phyloP scores from a whole-genome alignment of 2,797 vertebrate species.

The Loriculus beryllinus region DNA sequence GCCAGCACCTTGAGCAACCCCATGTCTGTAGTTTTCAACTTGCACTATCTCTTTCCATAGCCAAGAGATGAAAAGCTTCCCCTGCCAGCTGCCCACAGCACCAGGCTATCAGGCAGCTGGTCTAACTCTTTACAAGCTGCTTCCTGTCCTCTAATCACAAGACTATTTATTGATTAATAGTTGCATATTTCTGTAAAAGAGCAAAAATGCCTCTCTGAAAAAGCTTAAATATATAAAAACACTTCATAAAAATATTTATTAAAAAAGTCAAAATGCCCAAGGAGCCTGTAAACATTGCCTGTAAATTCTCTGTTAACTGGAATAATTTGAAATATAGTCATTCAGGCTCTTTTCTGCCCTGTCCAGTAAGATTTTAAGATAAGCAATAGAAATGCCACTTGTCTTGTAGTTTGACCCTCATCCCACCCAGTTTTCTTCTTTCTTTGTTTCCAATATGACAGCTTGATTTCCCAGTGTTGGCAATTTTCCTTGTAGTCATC shows the following conservation, averaged over 20 bases:
- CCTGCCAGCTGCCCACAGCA: background rate
- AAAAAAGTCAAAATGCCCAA: slow-evolving; percentile 52
- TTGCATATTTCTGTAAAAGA: slow-evolving; percentile 27
- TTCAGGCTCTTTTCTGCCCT: slow-evolving; percentile 12
- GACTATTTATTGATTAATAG: slow-evolving; percentile 18
- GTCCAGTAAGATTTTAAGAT: slow-evolving; percentile 33
- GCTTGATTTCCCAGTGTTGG: background rate
- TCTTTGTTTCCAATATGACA: background rate
- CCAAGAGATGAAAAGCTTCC: background rate
- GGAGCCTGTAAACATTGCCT: slow-evolving; percentile 68
- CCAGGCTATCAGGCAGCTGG: background rate
- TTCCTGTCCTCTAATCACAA: background rate
- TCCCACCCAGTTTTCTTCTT: background rate
- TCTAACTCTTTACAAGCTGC: background rate
- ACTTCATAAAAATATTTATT: slow-evolving; percentile 67
- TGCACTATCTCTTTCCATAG: background rate
- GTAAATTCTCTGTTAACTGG: slow-evolving; percentile 52
- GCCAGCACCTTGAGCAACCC: background rate
- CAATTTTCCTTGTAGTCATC: slow-evolving; percentile 33
- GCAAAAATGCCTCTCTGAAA: slow-evolving; percentile 42
- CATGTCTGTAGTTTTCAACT: background rate
- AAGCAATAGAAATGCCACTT: background rate
- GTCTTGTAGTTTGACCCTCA: background rate
- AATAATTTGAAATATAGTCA: slow-evolving; percentile 6
- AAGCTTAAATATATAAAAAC: slow-evolving; percentile 68